Evolutionary conservation across 1,140 invertebrate species (phyloP).

Genomic region (Lordiphosa mommai): DNA sequence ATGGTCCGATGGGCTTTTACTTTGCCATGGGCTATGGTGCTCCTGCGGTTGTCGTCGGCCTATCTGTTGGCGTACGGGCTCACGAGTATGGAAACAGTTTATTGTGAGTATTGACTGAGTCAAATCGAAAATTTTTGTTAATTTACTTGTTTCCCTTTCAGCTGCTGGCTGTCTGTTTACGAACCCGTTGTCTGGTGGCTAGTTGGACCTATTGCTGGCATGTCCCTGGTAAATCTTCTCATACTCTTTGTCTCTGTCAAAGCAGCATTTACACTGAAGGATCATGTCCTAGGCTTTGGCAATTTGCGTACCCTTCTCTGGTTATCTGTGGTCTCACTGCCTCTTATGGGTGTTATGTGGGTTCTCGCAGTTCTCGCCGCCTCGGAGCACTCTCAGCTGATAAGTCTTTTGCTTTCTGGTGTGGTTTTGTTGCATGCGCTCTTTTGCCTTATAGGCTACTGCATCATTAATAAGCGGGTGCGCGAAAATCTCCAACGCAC

Average conservation of each 20-base stretch:
- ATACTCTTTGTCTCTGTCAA: conserved; percentile 91
- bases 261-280: conserved; percentile 94
- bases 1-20: conserved; percentile 96
- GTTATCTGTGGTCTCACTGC: conserved; percentile 89
- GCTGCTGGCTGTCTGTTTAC: conserved; percentile 96
- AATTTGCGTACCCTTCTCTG: conserved; percentile 93
- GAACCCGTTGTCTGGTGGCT: conserved; percentile 95
- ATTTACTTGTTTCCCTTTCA: conserved; percentile 75
- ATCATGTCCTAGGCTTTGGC: conserved; percentile 93
- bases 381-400: conserved; percentile 88
- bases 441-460: conserved; percentile 90
- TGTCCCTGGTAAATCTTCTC: conserved; percentile 88
- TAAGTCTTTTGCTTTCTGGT: conserved; percentile 87
- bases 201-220: conserved; percentile 90
- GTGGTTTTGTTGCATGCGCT: conserved; percentile 86
- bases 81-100: conserved; percentile 96
- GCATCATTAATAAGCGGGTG: conserved; percentile 89
- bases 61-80: conserved; percentile 95
- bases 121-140: background rate
- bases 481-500: conserved; percentile 84
- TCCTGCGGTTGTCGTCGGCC: conserved; percentile 93
- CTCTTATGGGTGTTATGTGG: conserved; percentile 89
- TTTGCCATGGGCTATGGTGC: conserved; percentile 97
- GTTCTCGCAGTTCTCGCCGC: conserved; percentile 89
- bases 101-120: conserved; percentile 86